Evolutionary conservation across 2,888 invertebrate genomes (phyloP), one percentile per base, ranked within the genome.

Genomic region (Serripes groenlandicus): DNA sequence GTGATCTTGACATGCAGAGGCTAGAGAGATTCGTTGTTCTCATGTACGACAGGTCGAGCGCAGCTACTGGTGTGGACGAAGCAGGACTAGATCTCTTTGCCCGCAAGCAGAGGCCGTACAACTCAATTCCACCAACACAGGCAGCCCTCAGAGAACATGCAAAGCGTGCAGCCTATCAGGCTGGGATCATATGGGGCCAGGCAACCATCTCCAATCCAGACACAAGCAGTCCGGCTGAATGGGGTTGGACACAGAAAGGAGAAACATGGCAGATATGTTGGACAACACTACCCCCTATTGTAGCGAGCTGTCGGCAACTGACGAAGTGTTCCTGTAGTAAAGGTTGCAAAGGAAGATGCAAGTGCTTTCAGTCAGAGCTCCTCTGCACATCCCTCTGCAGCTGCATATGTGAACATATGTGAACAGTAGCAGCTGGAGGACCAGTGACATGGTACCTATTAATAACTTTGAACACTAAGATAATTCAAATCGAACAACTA

Each of bases 11-110:
- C 60, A 49, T 86, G 66, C 3, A 78, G 42, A 70, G 26, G 7
- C 68, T 87, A 70, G 85, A 89, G 66, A 85, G 68, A 49, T 87
- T 87, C 75, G 83, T 88, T 21, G 75, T 88, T 26, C 68, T 81
- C 2, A 83, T 89, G 85, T 88, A 87, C 64, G 87, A 87, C 74
- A 79, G 76, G 49, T 82, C 88, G n/a, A 84, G 84, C 66, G 11
- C 71, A 78, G 60, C 66, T 30, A 56, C 54, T 9, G 32, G 42
- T 75, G 82, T 90, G 11, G 71, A 91, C 68, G 84, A 80, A 7
- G 81, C 82, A 28, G 60, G 85, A 60, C 77, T 78, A 7, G 81
- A 86, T n/a, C 26, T 91, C 42, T 90, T 90, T 82, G 83, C 84
- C 5, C 58, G 81, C n/a, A 91, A 90, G 54, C 81, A 85, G 77